phyloP scores from a whole-genome alignment of 2,113 vertebrate species.

The Alligator sinensis region DNA sequence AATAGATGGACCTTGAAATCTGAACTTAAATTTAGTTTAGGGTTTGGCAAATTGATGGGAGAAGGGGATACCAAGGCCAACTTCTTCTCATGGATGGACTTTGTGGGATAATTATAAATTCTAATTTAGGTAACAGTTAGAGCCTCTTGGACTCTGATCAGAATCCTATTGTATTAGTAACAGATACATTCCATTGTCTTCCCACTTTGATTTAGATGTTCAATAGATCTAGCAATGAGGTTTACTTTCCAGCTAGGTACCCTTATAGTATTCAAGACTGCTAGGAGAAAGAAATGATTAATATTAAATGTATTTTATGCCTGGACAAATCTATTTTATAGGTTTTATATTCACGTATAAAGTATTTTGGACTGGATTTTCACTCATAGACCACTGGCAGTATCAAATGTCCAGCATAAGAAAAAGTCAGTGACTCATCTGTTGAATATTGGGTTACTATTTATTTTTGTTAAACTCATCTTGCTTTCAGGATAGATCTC shows the following conservation, averaged over 20 bases:
- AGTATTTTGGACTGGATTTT: not conserved
- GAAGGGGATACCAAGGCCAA: not conserved
- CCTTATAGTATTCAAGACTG: not conserved
- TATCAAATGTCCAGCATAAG: not conserved
- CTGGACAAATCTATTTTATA: not conserved
- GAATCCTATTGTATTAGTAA: rapidly evolving
- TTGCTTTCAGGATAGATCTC: not conserved
- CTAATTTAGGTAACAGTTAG: too few relatives aligned
- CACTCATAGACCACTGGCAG: not conserved
- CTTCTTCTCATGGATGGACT: too few relatives aligned
- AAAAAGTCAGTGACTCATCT: not conserved
- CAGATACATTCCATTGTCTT: not conserved
- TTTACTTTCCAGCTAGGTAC: not conserved
- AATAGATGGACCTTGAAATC: not conserved
- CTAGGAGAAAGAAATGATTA: not conserved
- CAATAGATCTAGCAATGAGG: not conserved
- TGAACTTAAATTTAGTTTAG: not conserved
- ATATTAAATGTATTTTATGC: not conserved
- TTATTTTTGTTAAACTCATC: not conserved
- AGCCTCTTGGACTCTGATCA: not conserved
- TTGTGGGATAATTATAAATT: too few relatives aligned
- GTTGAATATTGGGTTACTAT: not conserved
- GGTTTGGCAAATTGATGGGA: not conserved
- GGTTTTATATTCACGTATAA: not conserved
- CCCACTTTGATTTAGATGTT: not conserved